phyloP scores from a whole-genome alignment of 92 coral and sea anemone genomes.

The Zoanthus sansibaricus region DNA sequence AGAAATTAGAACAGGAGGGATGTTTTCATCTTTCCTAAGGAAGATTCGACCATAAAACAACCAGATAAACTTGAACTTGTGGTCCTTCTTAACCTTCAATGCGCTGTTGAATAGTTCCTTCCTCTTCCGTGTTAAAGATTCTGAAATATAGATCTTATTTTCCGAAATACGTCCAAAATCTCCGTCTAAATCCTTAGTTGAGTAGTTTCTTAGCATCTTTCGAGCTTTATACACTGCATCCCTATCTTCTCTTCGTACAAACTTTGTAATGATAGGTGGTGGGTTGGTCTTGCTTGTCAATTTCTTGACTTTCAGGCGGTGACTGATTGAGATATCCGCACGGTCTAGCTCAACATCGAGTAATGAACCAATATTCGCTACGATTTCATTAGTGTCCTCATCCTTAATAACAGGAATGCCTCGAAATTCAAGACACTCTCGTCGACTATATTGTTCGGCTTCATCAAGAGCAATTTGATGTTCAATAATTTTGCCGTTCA shows the following conservation, averaged over 20 bases:
- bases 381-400: slow-evolving; percentile 37
- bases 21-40: slow-evolving; percentile 26
- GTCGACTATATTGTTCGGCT: slow-evolving; percentile 37
- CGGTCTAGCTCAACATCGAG: slow-evolving; percentile 24
- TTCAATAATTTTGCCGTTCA: slow-evolving; percentile 6
- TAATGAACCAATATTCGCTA: slow-evolving; percentile 21
- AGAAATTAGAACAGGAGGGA: neutral
- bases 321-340: slow-evolving; percentile 37
- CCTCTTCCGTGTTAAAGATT: slow-evolving; percentile 29
- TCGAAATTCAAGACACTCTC: slow-evolving; percentile 37
- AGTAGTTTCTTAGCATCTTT: neutral
- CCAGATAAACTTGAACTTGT: slow-evolving; percentile 30
- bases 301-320: neutral
- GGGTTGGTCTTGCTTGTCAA: slow-evolving; percentile 10
- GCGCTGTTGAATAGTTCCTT: slow-evolving; percentile 18
- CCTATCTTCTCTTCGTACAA: slow-evolving; percentile 24
- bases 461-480: slow-evolving; percentile 13
- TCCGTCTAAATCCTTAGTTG: slow-evolving; percentile 20
- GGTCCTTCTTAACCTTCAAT: slow-evolving; percentile 39
- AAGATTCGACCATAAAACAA: slow-evolving; percentile 32
- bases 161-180: neutral
- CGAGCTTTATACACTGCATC: slow-evolving; percentile 40
- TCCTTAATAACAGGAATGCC: neutral
- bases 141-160: slow-evolving; percentile 30
- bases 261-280: slow-evolving; percentile 24